These are phyloP conservation scores for Phalacrocorax pelagicus DNA, from an alignment of 2,113 vertebrate species.

Conservation along the genomic window DNA sequence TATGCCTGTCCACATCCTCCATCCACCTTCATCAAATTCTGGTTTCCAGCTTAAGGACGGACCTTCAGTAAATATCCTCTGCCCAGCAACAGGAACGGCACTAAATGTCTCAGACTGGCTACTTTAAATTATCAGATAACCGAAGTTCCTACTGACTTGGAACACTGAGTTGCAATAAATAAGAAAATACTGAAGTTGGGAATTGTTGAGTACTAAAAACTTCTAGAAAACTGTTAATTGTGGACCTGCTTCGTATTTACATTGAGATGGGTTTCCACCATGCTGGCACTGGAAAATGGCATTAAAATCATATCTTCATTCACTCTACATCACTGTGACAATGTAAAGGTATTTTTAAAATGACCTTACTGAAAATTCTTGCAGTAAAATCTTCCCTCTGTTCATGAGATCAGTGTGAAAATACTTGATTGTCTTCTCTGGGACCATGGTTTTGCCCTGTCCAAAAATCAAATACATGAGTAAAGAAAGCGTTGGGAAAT, in stretches of 20 bases:
- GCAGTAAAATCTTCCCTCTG: neutral
- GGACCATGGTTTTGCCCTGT: neutral
- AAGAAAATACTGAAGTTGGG: neutral
- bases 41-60: neutral
- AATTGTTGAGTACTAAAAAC: neutral
- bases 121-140: neutral
- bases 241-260: neutral
- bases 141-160: neutral
- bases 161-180: neutral
- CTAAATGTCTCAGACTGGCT: neutral
- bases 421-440: neutral
- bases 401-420: neutral
- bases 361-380: neutral
- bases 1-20: neutral
- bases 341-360: neutral
- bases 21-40: neutral
- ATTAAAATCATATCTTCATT: neutral
- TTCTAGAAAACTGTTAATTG: neutral
- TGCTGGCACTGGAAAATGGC: neutral
- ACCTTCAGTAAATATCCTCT: neutral
- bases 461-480: rapidly evolving
- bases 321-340: neutral
- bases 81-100: neutral
- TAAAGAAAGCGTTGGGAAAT: neutral
- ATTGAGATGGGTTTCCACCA: neutral